phyloP scores from a whole-genome alignment of 2,888 invertebrate species.

The Linyphia triangularis region DNA sequence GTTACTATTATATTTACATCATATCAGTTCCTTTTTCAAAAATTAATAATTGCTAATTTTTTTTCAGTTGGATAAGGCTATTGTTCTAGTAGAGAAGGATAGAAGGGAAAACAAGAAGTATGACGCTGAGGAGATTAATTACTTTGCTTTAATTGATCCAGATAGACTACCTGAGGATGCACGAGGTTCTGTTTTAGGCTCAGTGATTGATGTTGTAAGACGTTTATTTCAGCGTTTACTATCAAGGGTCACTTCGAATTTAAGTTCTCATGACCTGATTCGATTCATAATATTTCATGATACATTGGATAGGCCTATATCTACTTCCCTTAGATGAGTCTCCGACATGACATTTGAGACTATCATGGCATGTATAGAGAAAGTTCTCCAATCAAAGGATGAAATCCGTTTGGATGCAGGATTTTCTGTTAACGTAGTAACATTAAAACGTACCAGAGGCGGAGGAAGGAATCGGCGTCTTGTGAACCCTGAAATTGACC shows the following conservation, averaged over 20 bases:
- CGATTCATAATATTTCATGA: not conserved
- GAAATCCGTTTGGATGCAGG: not conserved
- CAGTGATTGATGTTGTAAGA: not conserved
- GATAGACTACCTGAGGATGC: not conserved
- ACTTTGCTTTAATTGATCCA: not conserved
- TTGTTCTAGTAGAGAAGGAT: not conserved
- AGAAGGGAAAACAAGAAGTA: not conserved
- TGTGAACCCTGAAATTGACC: not conserved
- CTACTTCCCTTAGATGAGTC: not conserved
- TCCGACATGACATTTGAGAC: not conserved
- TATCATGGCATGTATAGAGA: not conserved
- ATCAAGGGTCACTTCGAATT: not conserved
- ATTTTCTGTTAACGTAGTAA: not conserved
- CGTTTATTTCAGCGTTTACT: not conserved
- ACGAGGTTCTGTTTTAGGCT: not conserved
- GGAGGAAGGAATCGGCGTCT: not conserved
- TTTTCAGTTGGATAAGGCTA: conserved; percentile 3
- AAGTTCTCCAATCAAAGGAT: conserved; percentile 30
- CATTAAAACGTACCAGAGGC: too few relatives aligned
- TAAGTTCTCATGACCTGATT: not conserved
- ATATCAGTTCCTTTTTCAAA: too few relatives aligned
- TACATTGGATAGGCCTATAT: not conserved
- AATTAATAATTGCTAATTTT: too few relatives aligned
- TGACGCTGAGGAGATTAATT: not conserved
- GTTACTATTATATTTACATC: too few relatives aligned